Conservation (phyloP, 2,113 vertebrate species). For the Psittacula cyanocephala region DNA sequence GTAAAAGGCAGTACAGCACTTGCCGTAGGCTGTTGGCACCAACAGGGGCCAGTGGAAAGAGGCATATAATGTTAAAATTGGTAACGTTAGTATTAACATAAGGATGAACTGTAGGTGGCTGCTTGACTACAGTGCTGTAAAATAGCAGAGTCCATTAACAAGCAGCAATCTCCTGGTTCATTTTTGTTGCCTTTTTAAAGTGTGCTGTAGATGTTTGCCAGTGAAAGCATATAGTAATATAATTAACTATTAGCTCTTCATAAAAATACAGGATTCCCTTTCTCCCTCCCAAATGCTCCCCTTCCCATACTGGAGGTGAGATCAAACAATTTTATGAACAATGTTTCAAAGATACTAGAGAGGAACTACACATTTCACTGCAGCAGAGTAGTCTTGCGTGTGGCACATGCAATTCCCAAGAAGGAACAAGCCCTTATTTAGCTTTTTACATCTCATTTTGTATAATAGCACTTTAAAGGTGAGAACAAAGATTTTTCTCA, state of each 20-base stretch:
- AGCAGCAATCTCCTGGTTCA: background rate
- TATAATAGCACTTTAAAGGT: background rate
- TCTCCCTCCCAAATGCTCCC: background rate
- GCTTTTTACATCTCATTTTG: background rate
- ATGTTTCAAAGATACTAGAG: background rate
- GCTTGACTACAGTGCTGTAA: slow-evolving; percentile 75
- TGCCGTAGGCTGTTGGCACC: slow-evolving; percentile 76
- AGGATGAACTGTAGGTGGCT: slow-evolving; percentile 69
- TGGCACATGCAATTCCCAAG: background rate
- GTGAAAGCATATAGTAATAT: background rate
- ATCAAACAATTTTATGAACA: background rate
- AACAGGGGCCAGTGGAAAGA: slow-evolving; percentile 74
- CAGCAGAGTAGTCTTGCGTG: accelerated
- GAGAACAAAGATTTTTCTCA: background rate
- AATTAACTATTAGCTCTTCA: background rate
- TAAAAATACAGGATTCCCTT: background rate
- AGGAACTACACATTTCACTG: background rate
- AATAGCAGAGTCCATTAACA: slow-evolving; percentile 62
- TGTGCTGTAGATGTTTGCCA: background rate
- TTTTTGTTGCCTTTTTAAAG: background rate
- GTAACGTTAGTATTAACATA: slow-evolving; percentile 70
- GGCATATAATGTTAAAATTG: slow-evolving; percentile 68
- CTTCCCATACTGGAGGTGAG: background rate
- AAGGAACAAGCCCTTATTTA: background rate
- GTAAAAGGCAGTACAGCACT: slow-evolving; percentile 69